phyloP scores from a whole-genome alignment of 2,888 invertebrate genomes.

The Aphidius colemani region DNA sequence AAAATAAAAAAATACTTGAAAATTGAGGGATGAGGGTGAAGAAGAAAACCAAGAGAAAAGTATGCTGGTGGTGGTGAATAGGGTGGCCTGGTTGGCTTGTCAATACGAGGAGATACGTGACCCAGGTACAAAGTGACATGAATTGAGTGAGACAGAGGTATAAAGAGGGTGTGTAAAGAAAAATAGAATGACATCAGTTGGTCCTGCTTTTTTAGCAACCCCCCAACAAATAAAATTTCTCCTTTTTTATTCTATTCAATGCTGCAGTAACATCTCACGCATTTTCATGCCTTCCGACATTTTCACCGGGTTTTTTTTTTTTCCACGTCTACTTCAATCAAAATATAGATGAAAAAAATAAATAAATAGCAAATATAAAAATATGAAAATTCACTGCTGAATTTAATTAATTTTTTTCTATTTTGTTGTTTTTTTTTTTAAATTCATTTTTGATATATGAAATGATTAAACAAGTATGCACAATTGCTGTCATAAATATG shows the following conservation, averaged over 20 bases:
- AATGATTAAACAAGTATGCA: too few relatives aligned
- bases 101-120: slow-evolving; percentile 57
- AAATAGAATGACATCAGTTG: slow-evolving; percentile 5
- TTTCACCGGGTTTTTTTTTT: neutral
- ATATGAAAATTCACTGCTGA: too few relatives aligned
- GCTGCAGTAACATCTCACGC: too few relatives aligned
- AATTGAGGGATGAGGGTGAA: slow-evolving; percentile 8
- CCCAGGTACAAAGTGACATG: slow-evolving; percentile 54
- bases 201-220: slow-evolving; percentile 20
- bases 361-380: neutral
- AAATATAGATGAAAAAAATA: neutral
- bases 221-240: slow-evolving; percentile 3
- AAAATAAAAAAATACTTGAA: slow-evolving; percentile 14
- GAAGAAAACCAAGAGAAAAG: slow-evolving; percentile 33
- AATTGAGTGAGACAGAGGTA: slow-evolving; percentile 24
- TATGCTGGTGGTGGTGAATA: slow-evolving; percentile 28
- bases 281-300: slow-evolving; percentile 19
- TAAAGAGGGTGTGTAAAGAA: slow-evolving; percentile 8
- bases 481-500: too few relatives aligned
- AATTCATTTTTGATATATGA: too few relatives aligned
- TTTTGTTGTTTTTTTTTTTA: too few relatives aligned
- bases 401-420: too few relatives aligned
- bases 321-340: too few relatives aligned
- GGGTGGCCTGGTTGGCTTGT: slow-evolving; percentile 51
- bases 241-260: neutral